Conservation (phyloP, 2,888 invertebrate species). For the Meteorus colon region DNA sequence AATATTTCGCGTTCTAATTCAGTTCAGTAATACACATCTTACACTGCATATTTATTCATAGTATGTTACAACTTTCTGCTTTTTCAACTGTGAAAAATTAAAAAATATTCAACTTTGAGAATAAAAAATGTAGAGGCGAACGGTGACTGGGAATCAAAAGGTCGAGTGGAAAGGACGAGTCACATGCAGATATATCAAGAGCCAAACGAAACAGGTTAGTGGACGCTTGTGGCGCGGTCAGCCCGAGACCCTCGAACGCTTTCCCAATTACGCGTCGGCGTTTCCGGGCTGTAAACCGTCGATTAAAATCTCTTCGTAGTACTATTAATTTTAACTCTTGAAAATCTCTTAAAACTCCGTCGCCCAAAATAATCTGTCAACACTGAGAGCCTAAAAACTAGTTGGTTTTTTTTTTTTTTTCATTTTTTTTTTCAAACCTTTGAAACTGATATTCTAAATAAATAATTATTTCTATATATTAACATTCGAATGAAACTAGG, state of each 20-base stretch:
- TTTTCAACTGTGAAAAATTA: background rate
- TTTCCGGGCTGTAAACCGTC: background rate
- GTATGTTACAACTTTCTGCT: background rate
- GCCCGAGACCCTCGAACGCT: background rate
- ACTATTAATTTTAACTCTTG: background rate
- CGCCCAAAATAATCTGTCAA: background rate
- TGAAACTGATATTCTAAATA: too few species aligned
- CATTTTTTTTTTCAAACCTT: too few species aligned
- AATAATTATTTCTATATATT: too few species aligned
- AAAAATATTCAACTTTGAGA: background rate
- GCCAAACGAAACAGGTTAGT: background rate
- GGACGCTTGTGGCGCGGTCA: background rate
- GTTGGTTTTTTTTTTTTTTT: too few species aligned
- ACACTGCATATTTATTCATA: background rate
- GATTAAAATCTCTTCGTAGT: background rate
- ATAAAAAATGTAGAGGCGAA: background rate
- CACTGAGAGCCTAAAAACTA: too few species aligned
- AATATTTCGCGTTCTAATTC: background rate
- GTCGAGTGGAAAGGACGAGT: background rate
- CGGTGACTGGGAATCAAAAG: background rate
- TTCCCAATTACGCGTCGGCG: background rate
- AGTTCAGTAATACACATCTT: background rate
- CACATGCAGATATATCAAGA: background rate
- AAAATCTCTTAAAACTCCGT: background rate
- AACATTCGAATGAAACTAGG: too few species aligned